Base-by-base conservation (phyloP, 1,140 invertebrate genomes). In the Neuroterus valhalla region DNA sequence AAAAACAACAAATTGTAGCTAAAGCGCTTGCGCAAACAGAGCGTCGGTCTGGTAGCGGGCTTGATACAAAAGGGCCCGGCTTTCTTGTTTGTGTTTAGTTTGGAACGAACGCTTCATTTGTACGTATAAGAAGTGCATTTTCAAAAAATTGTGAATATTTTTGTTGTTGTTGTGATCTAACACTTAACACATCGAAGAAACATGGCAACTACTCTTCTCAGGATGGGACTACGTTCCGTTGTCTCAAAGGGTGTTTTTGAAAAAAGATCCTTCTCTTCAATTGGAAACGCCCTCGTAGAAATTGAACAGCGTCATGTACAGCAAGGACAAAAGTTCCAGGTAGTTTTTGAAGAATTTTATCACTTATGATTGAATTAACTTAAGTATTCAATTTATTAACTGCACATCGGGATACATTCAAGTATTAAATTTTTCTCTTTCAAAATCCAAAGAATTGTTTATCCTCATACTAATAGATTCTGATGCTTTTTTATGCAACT, bases 141-240 rank as follows among this genome's bases (percentile, higher is more conserved):
- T 26, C 1, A 12, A 66, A 44, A 26, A 15, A 19, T 50, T 19
- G 14, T 44, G 0, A 55, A 31, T 31, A 31, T 31, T 31, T 31
- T 38, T 3, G 31, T 31, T 62, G n/a, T n/a, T n/a, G n/a, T n/a
- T 62, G 55, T 15, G 12, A 12, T 44, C 52, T 1, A 14, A 15
- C 15, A 71, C 10, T 6, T 31, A 66, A 46, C 17, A 42, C n/a
- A 75, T 42, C 31, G 42, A 62, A 17, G 50, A 55, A 78, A 68
- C 67, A 85, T 85, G 82, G 78, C 79, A 48, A 78, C 70, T 15
- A 66, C 74, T 43, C 74, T 85, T 31, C 55, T 85, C 15, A 77
- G 70, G 62, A 74, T 21, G 42, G 76, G 81, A 48, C 31, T 85
- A n/a, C 76, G 77, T 14, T 76, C 72, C 3, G 44, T 69, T 21